Evolutionary conservation across 2,888 invertebrate species (phyloP), one percentile per base, ranked within the genome.

Genomic region (Geotrupes spiniger): DNA sequence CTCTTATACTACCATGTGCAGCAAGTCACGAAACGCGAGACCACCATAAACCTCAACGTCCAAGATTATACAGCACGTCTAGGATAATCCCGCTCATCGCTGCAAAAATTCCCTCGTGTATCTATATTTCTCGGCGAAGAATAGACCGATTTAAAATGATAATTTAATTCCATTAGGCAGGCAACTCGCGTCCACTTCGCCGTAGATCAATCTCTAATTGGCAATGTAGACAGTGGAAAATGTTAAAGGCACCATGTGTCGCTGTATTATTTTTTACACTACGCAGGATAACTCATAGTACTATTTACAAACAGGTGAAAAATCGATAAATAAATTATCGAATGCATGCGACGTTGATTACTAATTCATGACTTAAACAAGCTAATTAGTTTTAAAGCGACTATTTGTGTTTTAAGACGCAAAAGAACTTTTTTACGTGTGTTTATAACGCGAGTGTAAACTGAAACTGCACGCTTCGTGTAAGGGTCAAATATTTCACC

Each of bases 81-180:
- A 17, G 14, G 15, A 46, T 46, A 37, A 46, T 46, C 39, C 11
- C 10, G 17, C 26, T 10, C 14, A 14, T 10, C 8, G 29, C 15
- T 21, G 29, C 12, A 42, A 45, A 45, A 45, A 45, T 38, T 27
- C 36, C 11, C 27, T 45, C 45, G 45, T 50, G 46, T 36, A 40
- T 48, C 39, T 49, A 48, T 48, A 50, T 48, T 40, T 50, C 40
- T 41, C 43, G 8, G 38, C 40, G 28, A 42, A 39, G 51, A 51
- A 49, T 38, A 44, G 40, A 44, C 17, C 57, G 57, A 52, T 56
- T 54, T 54, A 52, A 53, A 56, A 56, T 58, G 58, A 56, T 58
- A 56, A 58, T 58, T 56, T 57, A 55, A 56, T 57, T 53, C 57
- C 53, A 56, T 57, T 57, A 56, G 36, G 28, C 33, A 31, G 10